Evolutionary conservation across 2,888 invertebrate species (phyloP).

Genomic region (Sarcophaga subvicina): DNA sequence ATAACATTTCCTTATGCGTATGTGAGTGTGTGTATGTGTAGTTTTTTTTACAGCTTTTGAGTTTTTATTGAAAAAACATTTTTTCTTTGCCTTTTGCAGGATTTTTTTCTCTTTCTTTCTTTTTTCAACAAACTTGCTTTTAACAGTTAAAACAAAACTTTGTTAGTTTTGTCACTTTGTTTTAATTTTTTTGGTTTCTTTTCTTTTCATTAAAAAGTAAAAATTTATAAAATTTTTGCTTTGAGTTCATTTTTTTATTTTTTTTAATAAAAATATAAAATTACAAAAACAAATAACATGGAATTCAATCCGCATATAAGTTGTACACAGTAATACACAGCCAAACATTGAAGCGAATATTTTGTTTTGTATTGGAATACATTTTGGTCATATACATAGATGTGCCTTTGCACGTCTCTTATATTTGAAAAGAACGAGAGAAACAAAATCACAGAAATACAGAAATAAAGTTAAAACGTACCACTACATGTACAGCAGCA

Average conservation of each 20-base stretch:
- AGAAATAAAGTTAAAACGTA: not conserved
- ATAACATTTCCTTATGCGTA: no score
- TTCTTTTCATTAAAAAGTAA: not conserved
- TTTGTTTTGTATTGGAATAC: not conserved
- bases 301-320: constrained; percentile 45
- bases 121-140: constrained; percentile 39
- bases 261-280: constrained; percentile 33
- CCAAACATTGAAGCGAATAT: not conserved
- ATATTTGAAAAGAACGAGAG: not conserved
- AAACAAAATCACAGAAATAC: not conserved
- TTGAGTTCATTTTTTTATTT: constrained; percentile 4
- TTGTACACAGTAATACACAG: not conserved
- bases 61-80: constrained; percentile 9
- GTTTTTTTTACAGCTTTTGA: constrained; percentile 33
- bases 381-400: not conserved
- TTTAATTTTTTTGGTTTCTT: not conserved
- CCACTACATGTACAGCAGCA: not conserved
- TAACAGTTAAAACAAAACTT: constrained; percentile 47
- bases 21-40: no score
- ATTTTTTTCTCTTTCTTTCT: not conserved
- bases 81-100: not conserved
- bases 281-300: constrained; percentile 39
- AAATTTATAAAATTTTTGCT: not conserved
- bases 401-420: not conserved
- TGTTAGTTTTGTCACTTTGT: not conserved